A percentile compares a stretch with the other conserved stretches of the same genome.
These are phyloP conservation scores for Rachycentron canadum DNA, from an alignment of 2,797 vertebrate species.

Conservation along the genomic window DNA sequence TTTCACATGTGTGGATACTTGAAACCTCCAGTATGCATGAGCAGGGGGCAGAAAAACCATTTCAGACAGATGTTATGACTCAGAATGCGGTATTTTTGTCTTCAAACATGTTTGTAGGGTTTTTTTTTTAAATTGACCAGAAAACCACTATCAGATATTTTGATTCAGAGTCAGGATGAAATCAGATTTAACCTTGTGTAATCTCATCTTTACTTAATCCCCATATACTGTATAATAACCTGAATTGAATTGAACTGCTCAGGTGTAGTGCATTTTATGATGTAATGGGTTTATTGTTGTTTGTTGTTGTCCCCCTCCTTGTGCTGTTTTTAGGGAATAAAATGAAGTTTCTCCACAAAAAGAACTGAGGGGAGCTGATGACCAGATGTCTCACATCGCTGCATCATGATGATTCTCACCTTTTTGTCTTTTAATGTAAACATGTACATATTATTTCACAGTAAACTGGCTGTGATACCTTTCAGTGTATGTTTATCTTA, in stretches of 20 bases:
- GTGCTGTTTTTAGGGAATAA: conserved; percentile 90
- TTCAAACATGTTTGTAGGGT: conserved; percentile 11
- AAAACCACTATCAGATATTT: conserved; percentile 16
- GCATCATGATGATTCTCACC: conserved; percentile 54
- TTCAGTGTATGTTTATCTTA: conserved; percentile 86
- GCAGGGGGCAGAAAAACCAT: not conserved
- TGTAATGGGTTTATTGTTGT: conserved; percentile 31
- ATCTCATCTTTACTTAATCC: not conserved
- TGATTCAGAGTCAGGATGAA: not conserved
- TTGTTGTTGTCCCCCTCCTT: too few relatives aligned
- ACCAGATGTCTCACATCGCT: conserved; percentile 43
- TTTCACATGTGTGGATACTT: not conserved
- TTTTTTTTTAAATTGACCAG: too few relatives aligned
- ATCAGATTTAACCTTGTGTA: not conserved
- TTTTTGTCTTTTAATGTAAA: conserved; percentile 52
- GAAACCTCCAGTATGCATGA: not conserved
- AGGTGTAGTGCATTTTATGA: not conserved
- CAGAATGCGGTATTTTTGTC: not conserved
- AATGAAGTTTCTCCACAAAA: conserved; percentile 99
- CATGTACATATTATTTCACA: conserved; percentile 95
- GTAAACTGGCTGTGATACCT: conserved; percentile 87
- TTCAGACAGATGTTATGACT: not conserved
- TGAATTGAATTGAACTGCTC: not conserved
- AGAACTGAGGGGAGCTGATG: conserved; percentile 87
- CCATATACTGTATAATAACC: not conserved